Base-by-base conservation (phyloP, 1,140 invertebrate genomes). In the Hormaphis cornu region DNA sequence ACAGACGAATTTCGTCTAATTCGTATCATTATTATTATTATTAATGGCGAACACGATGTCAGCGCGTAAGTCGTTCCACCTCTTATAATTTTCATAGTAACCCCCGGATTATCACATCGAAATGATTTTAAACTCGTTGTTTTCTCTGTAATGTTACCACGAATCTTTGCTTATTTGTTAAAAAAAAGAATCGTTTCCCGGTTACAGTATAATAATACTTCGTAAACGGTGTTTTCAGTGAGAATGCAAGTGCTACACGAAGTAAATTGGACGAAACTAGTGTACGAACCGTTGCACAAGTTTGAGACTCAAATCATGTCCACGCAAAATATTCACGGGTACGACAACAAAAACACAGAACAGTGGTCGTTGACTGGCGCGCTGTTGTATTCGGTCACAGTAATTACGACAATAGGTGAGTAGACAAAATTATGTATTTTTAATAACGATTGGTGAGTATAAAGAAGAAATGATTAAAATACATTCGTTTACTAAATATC, bases 381-480 rank as follows among this genome's bases (percentile, higher is more conserved):
- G 2, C 78, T 92, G 7, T 82, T 93, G 20, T 93, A 91, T 76
- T 88, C 87, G 28, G 83, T 92, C 71, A 90, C 88, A 59, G 85
- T 92, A 73, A 87, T 92, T 75, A 93, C 89, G 18, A 91, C 90
- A 42, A 90, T 91, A 73, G 90, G 89, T 89, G 77, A 80, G 79
- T 75, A 26, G 9, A 70, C 14, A 30, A n/a, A n/a, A 30, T 22
- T 50, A n/a, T 12, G 10, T 53, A 42, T 28, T 66, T 6, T 16
- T 22, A 20, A 18, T 33, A 28, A 69, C n/a, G n/a, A n/a, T 42
- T 9, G 7, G 10, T 7, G 12, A 66, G 26, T 24, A 14, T 9
- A 12, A 52, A 14, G 9, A n/a, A n/a, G 8, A 12, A 12, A 52
- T 52, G 14, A 52, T 12, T 9, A 12, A n/a, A 52, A 52, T 52